Percentiles rank a stretch among this genome's conserved stretches.
phyloP scores from a whole-genome alignment of 2,113 vertebrate genomes.

The Pteruthius melanotis region DNA sequence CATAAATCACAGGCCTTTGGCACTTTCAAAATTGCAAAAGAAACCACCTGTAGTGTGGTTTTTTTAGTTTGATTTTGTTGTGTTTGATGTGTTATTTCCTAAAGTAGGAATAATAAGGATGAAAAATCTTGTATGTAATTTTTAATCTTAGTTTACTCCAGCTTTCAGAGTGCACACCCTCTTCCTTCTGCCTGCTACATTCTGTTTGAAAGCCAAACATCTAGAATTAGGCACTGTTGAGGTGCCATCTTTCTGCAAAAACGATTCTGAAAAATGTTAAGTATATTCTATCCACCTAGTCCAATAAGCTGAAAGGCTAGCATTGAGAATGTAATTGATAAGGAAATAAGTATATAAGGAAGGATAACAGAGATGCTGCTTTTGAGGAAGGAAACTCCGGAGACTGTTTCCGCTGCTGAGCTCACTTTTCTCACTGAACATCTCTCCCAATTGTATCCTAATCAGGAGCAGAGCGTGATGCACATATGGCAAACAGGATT shows the following conservation, averaged over 20 bases:
- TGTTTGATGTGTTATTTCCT: neutral
- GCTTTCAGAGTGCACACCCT: neutral
- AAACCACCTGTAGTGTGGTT: fast-evolving
- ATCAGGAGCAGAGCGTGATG: neutral
- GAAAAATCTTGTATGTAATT: neutral
- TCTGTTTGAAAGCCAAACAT: neutral
- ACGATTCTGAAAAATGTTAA: neutral
- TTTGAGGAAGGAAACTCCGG: neutral
- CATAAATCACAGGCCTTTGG: neutral
- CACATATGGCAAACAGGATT: neutral
- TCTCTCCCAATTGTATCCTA: neutral
- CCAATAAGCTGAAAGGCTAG: neutral
- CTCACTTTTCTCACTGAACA: neutral
- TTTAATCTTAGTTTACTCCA: neutral
- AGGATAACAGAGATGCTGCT: neutral
- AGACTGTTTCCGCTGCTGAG: neutral
- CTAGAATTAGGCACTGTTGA: neutral
- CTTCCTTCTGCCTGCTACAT: neutral
- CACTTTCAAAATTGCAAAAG: neutral
- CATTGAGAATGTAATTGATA: neutral
- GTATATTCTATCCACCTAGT: neutral
- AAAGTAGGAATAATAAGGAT: neutral
- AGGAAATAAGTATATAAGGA: neutral
- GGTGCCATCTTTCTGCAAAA: neutral
- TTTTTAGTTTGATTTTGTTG: neutral